phyloP scores from a whole-genome alignment of 2,797 vertebrate genomes.

The Graptemys geographica region DNA sequence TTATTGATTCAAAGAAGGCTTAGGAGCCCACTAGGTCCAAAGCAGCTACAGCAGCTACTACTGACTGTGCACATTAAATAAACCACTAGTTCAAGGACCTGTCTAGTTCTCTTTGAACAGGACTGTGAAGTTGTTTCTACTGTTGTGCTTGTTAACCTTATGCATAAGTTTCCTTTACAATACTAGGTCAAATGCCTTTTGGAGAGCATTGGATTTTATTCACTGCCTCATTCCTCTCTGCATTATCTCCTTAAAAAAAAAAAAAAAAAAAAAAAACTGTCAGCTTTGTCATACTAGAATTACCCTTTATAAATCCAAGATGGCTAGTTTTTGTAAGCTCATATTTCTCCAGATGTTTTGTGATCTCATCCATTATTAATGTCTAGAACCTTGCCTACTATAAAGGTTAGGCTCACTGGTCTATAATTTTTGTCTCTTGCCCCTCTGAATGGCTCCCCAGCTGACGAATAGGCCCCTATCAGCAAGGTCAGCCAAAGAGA shows the following conservation, averaged over 20 bases:
- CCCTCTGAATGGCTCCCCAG: slow-evolving; percentile 64
- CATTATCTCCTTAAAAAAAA: slow-evolving; percentile 28
- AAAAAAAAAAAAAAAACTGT: background rate
- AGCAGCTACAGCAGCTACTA: slow-evolving; percentile 24
- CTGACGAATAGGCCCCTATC: slow-evolving; percentile 49
- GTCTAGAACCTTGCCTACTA: slow-evolving; percentile 65
- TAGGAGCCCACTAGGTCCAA: slow-evolving; percentile 6
- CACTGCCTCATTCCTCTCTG: slow-evolving; percentile 27
- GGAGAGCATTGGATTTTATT: slow-evolving; percentile 7
- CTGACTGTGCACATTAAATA: slow-evolving; percentile 4
- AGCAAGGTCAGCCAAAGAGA: slow-evolving; percentile 75
- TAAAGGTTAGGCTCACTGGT: slow-evolving; percentile 58
- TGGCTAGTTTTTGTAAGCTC: slow-evolving; percentile 67
- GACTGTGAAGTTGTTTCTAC: slow-evolving; percentile 3
- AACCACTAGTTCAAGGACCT: slow-evolving; percentile 9
- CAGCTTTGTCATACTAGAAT: slow-evolving; percentile 69
- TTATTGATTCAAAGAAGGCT: background rate
- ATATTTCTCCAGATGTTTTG: slow-evolving; percentile 76
- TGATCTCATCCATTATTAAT: slow-evolving; percentile 76
- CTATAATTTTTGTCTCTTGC: slow-evolving; percentile 62
- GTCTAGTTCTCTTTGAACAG: background rate
- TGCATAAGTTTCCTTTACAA: background rate
- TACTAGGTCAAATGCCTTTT: slow-evolving; percentile 20
- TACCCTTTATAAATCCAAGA: slow-evolving; percentile 64
- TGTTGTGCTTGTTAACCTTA: slow-evolving; percentile 37